A percentile compares a stretch with the other conserved stretches of the same genome.
These are phyloP conservation scores for Piezodorus guildinii DNA, from an alignment of 1,140 invertebrate species.

Conservation along the genomic window DNA sequence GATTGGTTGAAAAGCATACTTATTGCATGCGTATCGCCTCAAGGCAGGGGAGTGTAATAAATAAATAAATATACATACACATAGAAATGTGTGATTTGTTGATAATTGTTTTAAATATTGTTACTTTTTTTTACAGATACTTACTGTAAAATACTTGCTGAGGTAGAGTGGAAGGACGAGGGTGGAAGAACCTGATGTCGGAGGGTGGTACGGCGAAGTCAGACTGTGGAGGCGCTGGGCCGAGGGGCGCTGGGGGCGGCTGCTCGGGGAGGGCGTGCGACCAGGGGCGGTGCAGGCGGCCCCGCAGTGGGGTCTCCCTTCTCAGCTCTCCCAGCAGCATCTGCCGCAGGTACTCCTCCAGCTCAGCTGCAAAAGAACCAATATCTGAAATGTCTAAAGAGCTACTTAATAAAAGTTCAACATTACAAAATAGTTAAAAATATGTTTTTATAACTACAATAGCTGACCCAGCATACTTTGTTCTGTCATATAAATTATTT, in stretches of 20 bases:
- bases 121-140: too few species aligned
- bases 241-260: not conserved
- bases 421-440: too few species aligned
- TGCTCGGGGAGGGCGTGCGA: not conserved
- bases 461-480: too few species aligned
- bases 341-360: constrained; percentile 3
- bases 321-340: not conserved
- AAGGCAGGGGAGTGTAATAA: too few species aligned
- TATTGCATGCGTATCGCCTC: too few species aligned
- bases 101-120: too few species aligned
- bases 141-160: not conserved
- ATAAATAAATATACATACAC: too few species aligned
- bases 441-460: too few species aligned
- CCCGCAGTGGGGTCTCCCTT: not conserved
- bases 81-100: too few species aligned
- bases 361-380: not conserved
- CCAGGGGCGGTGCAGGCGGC: not conserved
- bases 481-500: too few species aligned
- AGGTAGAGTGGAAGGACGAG: not conserved
- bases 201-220: constrained; percentile 22
- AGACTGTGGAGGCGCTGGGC: not conserved
- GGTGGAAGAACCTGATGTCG: constrained; percentile 19
- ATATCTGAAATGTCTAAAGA: too few species aligned
- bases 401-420: not conserved
- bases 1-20: too few species aligned